Conservation (phyloP, 1,140 invertebrate species). For the Colletes latitarsis region DNA sequence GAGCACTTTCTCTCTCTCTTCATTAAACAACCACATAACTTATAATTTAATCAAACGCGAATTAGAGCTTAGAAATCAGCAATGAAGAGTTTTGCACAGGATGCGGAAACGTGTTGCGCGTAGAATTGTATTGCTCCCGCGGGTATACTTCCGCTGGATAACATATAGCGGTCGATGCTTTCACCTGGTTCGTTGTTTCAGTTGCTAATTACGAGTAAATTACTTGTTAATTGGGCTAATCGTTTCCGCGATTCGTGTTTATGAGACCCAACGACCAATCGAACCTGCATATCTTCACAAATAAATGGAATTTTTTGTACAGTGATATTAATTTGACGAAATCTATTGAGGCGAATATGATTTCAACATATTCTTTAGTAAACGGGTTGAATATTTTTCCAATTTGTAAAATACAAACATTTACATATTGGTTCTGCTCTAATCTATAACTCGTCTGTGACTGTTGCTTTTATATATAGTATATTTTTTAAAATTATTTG, state of each 20-base stretch:
- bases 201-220: slow-evolving; percentile 21
- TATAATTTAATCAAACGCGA: slow-evolving; percentile 25
- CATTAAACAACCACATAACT: slow-evolving; percentile 17
- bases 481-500: too few relatives aligned
- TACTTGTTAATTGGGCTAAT: slow-evolving; percentile 26
- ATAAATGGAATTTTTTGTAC: not conserved
- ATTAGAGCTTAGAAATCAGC: slow-evolving; percentile 5
- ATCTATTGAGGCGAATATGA: not conserved
- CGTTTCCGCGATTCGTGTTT: not conserved
- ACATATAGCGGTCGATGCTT: slow-evolving; percentile 21
- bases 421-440: too few relatives aligned
- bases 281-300: too few relatives aligned
- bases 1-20: not conserved
- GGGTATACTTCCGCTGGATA: slow-evolving; percentile 9
- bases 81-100: not conserved
- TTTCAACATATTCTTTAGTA: too few relatives aligned
- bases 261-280: not conserved
- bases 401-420: too few relatives aligned
- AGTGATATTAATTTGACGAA: not conserved
- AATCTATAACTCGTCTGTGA: too few relatives aligned
- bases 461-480: too few relatives aligned
- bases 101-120: slow-evolving; percentile 12
- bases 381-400: too few relatives aligned
- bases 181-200: slow-evolving; percentile 24
- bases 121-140: not conserved